Conservation (phyloP, 2,113 vertebrate species). For the Tragelaphus buxtoni region DNA sequence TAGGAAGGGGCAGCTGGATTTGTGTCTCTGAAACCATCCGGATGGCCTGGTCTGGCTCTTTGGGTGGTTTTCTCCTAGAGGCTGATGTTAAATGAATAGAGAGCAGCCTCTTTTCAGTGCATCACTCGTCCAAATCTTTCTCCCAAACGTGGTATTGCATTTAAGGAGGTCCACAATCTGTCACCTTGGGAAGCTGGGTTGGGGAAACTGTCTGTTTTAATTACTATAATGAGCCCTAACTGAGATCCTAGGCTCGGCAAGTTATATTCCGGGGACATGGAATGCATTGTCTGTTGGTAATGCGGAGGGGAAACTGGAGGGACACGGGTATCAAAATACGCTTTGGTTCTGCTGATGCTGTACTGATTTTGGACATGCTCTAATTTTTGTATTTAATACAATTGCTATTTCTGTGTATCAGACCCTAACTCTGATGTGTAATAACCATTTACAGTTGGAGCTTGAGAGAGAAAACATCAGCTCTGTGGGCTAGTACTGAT, state of each 20-base stretch:
- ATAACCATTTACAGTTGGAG: not conserved
- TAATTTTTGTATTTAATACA: not conserved
- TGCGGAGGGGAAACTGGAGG: not conserved
- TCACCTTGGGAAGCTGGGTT: constrained; percentile 43
- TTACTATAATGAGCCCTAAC: not conserved
- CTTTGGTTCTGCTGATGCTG: not conserved
- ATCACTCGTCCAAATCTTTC: constrained; percentile 57
- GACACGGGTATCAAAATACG: not conserved
- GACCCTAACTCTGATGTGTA: not conserved
- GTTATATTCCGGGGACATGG: not conserved
- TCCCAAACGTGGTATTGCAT: not conserved
- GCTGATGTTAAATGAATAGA: constrained; percentile 70
- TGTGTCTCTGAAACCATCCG: constrained; percentile 77
- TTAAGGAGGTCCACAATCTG: constrained; percentile 12
- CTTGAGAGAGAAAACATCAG: not conserved
- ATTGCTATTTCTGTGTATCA: not conserved
- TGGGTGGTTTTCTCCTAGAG: constrained; percentile 50
- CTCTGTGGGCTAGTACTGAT: not conserved
- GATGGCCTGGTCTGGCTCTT: constrained; percentile 49
- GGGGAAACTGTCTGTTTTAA: constrained; percentile 13
- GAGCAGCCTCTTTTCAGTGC: constrained; percentile 43
- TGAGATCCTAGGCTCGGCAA: not conserved
- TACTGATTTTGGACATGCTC: not conserved
- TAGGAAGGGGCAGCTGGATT: constrained; percentile 78
- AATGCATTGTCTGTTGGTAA: not conserved